These are phyloP conservation scores for Drosophila hamatofila DNA, from an alignment of 2,888 invertebrate genomes.

Conservation along the genomic window DNA sequence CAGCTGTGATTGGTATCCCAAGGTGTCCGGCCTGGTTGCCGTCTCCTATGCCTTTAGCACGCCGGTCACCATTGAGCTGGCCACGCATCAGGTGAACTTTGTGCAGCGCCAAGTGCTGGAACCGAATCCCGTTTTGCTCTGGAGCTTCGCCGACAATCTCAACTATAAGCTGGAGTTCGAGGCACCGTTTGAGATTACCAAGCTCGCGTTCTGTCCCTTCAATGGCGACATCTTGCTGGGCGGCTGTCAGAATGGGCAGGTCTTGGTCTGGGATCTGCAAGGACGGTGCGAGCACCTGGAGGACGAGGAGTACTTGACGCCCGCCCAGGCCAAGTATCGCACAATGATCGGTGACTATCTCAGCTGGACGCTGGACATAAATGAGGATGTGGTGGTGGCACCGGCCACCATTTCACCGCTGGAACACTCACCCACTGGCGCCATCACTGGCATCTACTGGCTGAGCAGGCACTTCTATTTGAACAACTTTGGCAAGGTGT, in stretches of 20 bases:
- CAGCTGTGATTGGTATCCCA: conserved; percentile 89
- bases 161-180: conserved; percentile 90
- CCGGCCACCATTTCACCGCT: conserved; percentile 88
- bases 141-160: conserved; percentile 91
- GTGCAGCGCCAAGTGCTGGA: conserved; percentile 87
- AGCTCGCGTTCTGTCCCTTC: conserved; percentile 89
- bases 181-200: conserved; percentile 88
- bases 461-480: conserved; percentile 88
- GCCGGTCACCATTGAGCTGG: conserved; percentile 81
- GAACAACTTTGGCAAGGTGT: conserved; percentile 87
- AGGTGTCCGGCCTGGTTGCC: conserved; percentile 89
- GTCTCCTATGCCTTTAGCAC: conserved; percentile 88
- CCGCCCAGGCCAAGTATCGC: conserved; percentile 88
- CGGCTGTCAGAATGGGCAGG: conserved; percentile 90
- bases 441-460: conserved; percentile 90
- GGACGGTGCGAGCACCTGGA: conserved; percentile 88
- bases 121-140: conserved; percentile 89
- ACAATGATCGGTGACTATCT: conserved; percentile 88
- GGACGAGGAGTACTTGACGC: conserved; percentile 87
- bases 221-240: conserved; percentile 90
- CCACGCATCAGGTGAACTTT: conserved; percentile 84
- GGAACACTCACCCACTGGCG: conserved; percentile 87
- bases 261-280: conserved; percentile 90
- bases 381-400: conserved; percentile 87
- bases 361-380: conserved; percentile 89